Percentiles rank a stretch among this genome's conserved stretches.
These are phyloP conservation scores for Sinopyrophorus schimmeli DNA, from an alignment of 2,888 invertebrate genomes.

Conservation along the genomic window DNA sequence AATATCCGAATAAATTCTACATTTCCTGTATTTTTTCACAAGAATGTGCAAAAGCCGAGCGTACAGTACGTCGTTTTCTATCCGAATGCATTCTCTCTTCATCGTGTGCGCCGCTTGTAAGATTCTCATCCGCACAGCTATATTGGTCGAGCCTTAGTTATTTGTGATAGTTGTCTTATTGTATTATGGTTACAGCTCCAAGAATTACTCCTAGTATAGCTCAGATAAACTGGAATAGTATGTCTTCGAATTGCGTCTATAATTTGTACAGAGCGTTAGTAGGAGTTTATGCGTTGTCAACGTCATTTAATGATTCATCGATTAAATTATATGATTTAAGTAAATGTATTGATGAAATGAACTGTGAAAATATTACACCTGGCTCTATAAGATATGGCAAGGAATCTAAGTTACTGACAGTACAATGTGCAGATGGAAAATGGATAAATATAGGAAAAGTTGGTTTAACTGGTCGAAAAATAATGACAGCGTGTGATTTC, in stretches of 20 bases:
- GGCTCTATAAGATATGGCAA: slow-evolving; percentile 68
- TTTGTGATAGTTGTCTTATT: slow-evolving; percentile 8
- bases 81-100: no score
- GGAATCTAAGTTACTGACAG: slow-evolving; percentile 60
- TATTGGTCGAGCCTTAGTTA: neutral
- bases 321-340: slow-evolving; percentile 65
- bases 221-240: slow-evolving; percentile 67
- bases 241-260: slow-evolving; percentile 67
- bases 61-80: no score
- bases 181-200: slow-evolving; percentile 65
- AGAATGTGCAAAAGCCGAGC: no score
- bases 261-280: slow-evolving; percentile 72
- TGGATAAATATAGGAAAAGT: slow-evolving; percentile 69
- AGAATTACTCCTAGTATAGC: slow-evolving; percentile 68
- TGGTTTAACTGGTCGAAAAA: slow-evolving; percentile 68
- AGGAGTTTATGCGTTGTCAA: slow-evolving; percentile 64
- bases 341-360: slow-evolving; percentile 2
- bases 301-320: slow-evolving; percentile 62
- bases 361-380: slow-evolving; percentile 44
- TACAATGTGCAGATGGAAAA: slow-evolving; percentile 67
- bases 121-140: no score
- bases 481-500: slow-evolving; percentile 80
- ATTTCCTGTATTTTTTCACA: no score
- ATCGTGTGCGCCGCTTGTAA: no score
- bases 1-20: no score